Evolutionary conservation across 2,797 vertebrate genomes (phyloP).

Genomic region (Gadopsis bispinosus): DNA sequence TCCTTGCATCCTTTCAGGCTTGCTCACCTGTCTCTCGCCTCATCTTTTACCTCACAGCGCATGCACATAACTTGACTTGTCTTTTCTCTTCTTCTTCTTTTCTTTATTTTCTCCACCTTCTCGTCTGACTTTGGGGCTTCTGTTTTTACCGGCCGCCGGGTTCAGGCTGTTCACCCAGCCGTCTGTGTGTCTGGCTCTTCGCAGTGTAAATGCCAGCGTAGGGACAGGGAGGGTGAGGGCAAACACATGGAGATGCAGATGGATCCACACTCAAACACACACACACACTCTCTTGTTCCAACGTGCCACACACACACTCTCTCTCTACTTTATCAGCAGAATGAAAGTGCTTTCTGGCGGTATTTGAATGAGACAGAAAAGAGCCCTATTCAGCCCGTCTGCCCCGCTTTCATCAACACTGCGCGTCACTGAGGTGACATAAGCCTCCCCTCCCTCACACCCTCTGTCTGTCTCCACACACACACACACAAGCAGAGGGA

Average conservation of each 20-base stretch:
- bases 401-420: constrained; percentile 84
- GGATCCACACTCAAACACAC: constrained; percentile 44
- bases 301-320: constrained; percentile 13
- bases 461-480: constrained; percentile 41
- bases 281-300: constrained; percentile 22
- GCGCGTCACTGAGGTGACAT: constrained; percentile 78
- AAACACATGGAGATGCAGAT: constrained; percentile 65
- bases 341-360: constrained; percentile 85
- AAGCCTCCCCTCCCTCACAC: constrained; percentile 64
- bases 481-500: constrained; percentile 66
- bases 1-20: constrained; percentile 8
- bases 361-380: constrained; percentile 86
- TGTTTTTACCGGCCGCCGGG: constrained; percentile 54
- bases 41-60: neutral
- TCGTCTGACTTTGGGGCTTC: constrained; percentile 41
- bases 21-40: constrained; percentile 29
- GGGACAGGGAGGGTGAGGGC: constrained; percentile 39
- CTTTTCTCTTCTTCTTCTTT: neutral
- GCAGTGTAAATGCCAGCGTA: constrained; percentile 71
- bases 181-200: constrained; percentile 64
- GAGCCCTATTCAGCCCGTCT: constrained; percentile 80
- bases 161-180: constrained; percentile 40
- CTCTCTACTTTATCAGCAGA: constrained; percentile 80
- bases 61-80: constrained; percentile 5
- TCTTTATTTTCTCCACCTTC: neutral